phyloP scores from a whole-genome alignment of 2,797 vertebrate species.

The Morelia viridis region DNA sequence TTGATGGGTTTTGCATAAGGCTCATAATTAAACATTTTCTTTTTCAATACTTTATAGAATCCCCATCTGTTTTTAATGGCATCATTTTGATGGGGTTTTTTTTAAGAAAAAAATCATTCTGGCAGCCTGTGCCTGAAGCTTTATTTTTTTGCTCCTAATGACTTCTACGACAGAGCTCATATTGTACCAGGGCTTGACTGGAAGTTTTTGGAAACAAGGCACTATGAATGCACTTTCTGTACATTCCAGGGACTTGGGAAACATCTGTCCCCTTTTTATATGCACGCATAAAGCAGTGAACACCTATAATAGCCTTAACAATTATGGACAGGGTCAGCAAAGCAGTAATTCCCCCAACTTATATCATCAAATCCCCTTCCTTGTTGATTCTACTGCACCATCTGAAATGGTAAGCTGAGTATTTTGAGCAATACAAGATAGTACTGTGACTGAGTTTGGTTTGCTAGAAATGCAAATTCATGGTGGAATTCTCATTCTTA shows the following conservation, averaged over 20 bases:
- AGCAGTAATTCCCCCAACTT: background rate
- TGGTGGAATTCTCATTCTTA: background rate
- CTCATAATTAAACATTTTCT: slow-evolving; percentile 83
- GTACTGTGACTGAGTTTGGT: background rate
- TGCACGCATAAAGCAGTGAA: background rate
- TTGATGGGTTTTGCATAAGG: slow-evolving; percentile 81
- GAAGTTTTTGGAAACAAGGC: slow-evolving; percentile 53
- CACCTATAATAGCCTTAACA: background rate
- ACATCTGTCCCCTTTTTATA: slow-evolving; percentile 28
- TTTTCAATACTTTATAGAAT: slow-evolving; percentile 79
- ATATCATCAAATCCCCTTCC: background rate
- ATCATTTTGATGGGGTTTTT: slow-evolving; percentile 79
- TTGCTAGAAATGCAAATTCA: background rate
- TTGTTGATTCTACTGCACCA: background rate
- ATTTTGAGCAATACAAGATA: background rate
- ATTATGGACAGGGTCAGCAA: background rate
- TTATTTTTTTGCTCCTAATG: slow-evolving; percentile 77
- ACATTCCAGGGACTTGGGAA: slow-evolving; percentile 18
- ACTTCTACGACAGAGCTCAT: slow-evolving; percentile 75
- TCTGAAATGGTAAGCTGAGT: background rate
- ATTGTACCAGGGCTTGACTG: slow-evolving; percentile 70
- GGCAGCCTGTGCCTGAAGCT: slow-evolving; percentile 71
- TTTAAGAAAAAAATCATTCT: slow-evolving; percentile 68
- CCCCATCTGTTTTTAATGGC: slow-evolving; percentile 83
- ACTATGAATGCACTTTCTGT: background rate